phyloP scores from a whole-genome alignment of 2,113 vertebrate species.

The Nothoprocta pentlandii region DNA sequence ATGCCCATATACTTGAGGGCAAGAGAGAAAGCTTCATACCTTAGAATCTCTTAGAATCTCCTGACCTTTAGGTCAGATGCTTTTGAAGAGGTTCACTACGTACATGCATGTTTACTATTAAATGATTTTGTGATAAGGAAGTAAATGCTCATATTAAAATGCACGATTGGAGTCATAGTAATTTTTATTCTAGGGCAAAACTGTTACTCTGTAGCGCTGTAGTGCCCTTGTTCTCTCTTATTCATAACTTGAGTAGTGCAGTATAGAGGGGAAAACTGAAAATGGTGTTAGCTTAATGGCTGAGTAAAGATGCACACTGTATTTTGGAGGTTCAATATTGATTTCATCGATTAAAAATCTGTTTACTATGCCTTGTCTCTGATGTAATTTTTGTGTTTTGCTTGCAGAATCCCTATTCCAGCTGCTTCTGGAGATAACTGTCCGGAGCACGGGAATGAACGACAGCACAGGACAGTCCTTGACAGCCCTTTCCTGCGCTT shows the following conservation, averaged over 20 bases:
- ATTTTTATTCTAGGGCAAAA: not conserved
- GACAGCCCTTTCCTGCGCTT: constrained; percentile 96
- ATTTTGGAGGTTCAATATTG: not conserved
- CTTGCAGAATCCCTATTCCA: constrained; percentile 95
- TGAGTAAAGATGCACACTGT: not conserved
- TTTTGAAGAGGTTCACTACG: not conserved
- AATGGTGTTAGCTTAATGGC: not conserved
- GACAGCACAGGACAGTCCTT: constrained; percentile 95
- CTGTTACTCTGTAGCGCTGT: not conserved
- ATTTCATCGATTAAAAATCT: not conserved
- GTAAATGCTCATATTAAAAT: not conserved
- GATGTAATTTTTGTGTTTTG: constrained; percentile 58
- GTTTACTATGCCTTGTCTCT: not conserved
- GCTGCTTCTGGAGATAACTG: constrained; percentile 95
- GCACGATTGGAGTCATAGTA: not conserved
- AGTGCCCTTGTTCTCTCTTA: not conserved
- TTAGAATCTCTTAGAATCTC: not conserved
- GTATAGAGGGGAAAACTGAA: not conserved
- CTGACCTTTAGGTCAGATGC: not conserved
- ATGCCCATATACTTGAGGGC: not conserved
- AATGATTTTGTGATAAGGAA: not conserved
- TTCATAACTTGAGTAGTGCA: not conserved
- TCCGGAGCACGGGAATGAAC: constrained; percentile 94
- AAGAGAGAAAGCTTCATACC: not conserved
- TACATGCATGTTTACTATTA: not conserved